These are phyloP conservation scores for Australoheros facetus DNA, from an alignment of 2,797 vertebrate species.

Conservation along the genomic window DNA sequence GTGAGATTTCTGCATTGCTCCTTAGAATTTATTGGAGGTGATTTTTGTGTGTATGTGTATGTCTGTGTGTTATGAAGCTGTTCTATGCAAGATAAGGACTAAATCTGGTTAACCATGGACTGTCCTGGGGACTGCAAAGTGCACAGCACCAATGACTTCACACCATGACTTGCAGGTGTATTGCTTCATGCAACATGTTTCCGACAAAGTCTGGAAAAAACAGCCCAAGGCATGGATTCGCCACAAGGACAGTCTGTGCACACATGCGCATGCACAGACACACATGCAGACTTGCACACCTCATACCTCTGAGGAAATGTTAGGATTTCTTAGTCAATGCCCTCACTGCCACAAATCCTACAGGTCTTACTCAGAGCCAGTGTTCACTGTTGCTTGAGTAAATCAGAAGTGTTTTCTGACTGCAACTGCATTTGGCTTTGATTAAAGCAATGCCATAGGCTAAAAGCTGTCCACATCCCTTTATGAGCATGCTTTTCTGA, in stretches of 20 bases:
- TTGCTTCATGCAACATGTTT: slow-evolving; percentile 74
- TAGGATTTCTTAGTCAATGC: slow-evolving; percentile 80
- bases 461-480: slow-evolving; percentile 83
- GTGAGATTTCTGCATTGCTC: slow-evolving; percentile 20
- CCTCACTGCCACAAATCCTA: slow-evolving; percentile 70
- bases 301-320: slow-evolving; percentile 69
- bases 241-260: slow-evolving; percentile 55
- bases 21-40: slow-evolving; percentile 22
- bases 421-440: slow-evolving; percentile 80
- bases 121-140: slow-evolving; percentile 62
- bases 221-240: slow-evolving; percentile 63
- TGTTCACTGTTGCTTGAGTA: slow-evolving; percentile 83
- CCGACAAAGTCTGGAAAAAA: slow-evolving; percentile 66
- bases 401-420: slow-evolving; percentile 83
- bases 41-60: neutral
- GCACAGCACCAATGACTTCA: slow-evolving; percentile 64
- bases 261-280: slow-evolving; percentile 1
- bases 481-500: slow-evolving; percentile 85
- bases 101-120: slow-evolving; percentile 41
- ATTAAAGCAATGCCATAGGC: slow-evolving; percentile 84
- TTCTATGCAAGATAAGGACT: slow-evolving; percentile 52
- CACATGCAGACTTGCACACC: slow-evolving; percentile 23
- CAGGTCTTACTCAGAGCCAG: slow-evolving; percentile 80
- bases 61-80: slow-evolving; percentile 32
- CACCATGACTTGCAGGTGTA: slow-evolving; percentile 75